Conservation (phyloP, 2,888 invertebrate species). For the Pammene fasciana region DNA sequence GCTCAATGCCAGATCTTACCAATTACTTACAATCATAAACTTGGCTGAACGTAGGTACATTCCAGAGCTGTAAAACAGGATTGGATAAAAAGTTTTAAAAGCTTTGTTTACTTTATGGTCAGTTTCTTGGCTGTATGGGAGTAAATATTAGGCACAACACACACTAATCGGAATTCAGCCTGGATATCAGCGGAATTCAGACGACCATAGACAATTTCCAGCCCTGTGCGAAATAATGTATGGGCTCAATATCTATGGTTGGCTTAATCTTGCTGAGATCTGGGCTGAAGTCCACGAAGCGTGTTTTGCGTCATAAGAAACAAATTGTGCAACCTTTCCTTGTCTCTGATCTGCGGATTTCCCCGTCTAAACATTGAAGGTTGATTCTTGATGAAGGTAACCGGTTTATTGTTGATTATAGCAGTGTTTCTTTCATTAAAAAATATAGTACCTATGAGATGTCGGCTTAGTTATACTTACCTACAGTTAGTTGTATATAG, state of each 20-base stretch:
- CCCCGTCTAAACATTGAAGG: slow-evolving; percentile 25
- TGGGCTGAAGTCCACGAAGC: too few relatives aligned
- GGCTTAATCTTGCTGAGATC: too few relatives aligned
- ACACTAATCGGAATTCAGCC: too few relatives aligned
- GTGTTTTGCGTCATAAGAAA: too few relatives aligned
- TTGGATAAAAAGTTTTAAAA: neutral
- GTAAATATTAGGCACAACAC: too few relatives aligned
- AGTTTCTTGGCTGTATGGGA: too few relatives aligned
- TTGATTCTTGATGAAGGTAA: slow-evolving; percentile 15
- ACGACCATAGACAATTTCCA: too few relatives aligned
- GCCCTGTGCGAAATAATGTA: neutral
- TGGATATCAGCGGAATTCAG: too few relatives aligned
- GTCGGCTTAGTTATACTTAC: too few relatives aligned
- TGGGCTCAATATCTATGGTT: neutral
- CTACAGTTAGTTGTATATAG: too few relatives aligned
- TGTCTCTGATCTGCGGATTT: slow-evolving; percentile 21
- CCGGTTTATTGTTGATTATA: slow-evolving; percentile 11
- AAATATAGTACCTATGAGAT: neutral
- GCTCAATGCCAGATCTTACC: neutral
- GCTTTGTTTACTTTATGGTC: neutral
- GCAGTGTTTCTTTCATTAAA: neutral
- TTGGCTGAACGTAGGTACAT: slow-evolving; percentile 7
- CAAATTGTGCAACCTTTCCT: slow-evolving; percentile 10
- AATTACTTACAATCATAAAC: neutral
- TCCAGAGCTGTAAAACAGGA: slow-evolving; percentile 9